Conservation (phyloP, 2,113 vertebrate species). For the Xerus inauris region DNA sequence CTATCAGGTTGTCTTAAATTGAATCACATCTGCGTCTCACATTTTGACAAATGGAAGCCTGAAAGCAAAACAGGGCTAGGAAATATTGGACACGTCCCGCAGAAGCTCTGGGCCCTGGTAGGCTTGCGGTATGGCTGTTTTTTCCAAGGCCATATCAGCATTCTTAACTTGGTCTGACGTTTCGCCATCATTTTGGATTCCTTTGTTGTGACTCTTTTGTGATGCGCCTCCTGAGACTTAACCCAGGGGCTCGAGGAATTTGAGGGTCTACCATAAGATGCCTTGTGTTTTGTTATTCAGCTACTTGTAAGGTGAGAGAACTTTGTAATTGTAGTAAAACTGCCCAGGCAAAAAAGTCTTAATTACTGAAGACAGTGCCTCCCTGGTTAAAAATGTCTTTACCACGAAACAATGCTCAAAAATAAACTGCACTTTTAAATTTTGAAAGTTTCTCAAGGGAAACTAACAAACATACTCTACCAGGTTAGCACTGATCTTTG, state of each 20-base stretch:
- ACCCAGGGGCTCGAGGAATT: background rate
- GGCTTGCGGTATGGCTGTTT: background rate
- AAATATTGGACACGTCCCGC: background rate
- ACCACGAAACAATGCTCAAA: background rate
- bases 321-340: background rate
- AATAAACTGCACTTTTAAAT: conserved; percentile 14
- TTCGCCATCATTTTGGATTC: conserved; percentile 10
- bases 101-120: background rate
- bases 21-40: conserved; percentile 16
- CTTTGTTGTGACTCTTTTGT: background rate
- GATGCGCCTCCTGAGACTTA: background rate
- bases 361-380: background rate
- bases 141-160: background rate
- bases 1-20: background rate
- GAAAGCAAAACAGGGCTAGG: background rate
- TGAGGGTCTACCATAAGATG: background rate
- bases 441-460: conserved; percentile 37
- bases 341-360: background rate
- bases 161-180: background rate
- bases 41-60: background rate
- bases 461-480: background rate
- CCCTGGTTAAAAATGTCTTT: background rate
- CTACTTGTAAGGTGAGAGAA: background rate
- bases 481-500: background rate
- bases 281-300: background rate